Evolutionary conservation across 2,888 invertebrate species (phyloP), one percentile per base, ranked within the genome.

Genomic region (Steinernema carpocapsae): DNA sequence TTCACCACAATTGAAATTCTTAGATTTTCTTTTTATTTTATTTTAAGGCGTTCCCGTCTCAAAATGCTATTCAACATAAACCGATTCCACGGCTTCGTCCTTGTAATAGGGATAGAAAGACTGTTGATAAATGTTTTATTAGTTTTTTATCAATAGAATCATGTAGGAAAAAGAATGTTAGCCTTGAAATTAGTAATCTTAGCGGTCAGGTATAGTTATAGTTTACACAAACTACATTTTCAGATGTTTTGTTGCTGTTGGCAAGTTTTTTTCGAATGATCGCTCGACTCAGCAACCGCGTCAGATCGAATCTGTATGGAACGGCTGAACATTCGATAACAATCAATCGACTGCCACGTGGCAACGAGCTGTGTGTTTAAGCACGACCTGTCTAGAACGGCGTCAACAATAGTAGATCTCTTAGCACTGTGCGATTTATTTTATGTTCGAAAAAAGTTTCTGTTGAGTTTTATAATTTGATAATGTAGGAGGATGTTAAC

Each of bases 1-100:
- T n/a, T n/a, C n/a, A 7, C 14, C 14, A 43, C n/a, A n/a, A n/a
- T n/a, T n/a, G n/a, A n/a, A n/a, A n/a, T 43, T 14, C 7, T 43
- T 14, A 7, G 14, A 43, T 10, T 14, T 10, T 14, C 43, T 14
- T 10, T 43, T 43, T 43, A n/a, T n/a, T n/a, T n/a, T n/a, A n/a
- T n/a, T n/a, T 43, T 43, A 7, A 14, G 43, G 7, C 43, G n/a
- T n/a, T n/a, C 56, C 72, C n/a, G 48, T 74, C 48, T 43, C 19
- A 32, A 76, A 74, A 85, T 83, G 83, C 74, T 80, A 70, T 86
- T 86, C 82, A 81, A 84, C 71, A 80, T 85, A 45, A 86, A 86
- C 77, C 84, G 86, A 43, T 87, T 87, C 78, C 86, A 86, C 74
- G 71, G 82, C 22, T 80, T 84, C 76, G 84, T 83, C 14, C 79